Evolutionary conservation across 53 echinoderm and acorn worm species (phyloP).

Genomic region (Echinometra lucunter): DNA sequence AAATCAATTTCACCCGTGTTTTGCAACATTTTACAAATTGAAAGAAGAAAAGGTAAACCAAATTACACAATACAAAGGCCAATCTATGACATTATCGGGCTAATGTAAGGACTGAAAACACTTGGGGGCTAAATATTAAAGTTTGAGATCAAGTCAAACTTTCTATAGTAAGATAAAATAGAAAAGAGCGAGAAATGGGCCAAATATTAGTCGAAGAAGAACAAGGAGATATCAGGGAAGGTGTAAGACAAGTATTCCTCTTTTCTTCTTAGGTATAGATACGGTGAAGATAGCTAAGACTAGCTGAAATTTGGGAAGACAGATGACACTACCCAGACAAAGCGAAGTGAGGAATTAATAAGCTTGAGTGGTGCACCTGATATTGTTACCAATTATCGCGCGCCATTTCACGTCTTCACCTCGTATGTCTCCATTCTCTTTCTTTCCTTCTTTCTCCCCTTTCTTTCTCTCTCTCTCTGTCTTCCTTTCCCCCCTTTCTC

Average conservation of each 20-base stretch:
- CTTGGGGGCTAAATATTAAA: neutral
- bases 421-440: neutral
- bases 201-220: no score
- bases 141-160: neutral
- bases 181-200: neutral
- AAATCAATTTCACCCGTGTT: no score
- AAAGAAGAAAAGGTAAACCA: no score
- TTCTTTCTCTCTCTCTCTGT: neutral
- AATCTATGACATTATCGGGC: neutral
- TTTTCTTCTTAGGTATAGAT: neutral
- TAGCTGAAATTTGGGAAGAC: constrained; percentile 14
- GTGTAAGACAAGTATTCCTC: neutral
- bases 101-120: neutral
- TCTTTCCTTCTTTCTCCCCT: neutral
- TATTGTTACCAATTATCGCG: constrained; percentile 50
- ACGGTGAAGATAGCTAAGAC: neutral
- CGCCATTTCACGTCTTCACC: constrained; percentile 38
- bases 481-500: neutral
- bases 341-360: constrained; percentile 59
- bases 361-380: constrained; percentile 52
- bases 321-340: constrained; percentile 51
- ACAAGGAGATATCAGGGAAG: neutral
- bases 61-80: neutral
- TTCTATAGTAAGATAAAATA: neutral
- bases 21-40: no score